These are phyloP conservation scores for Cassiopea andromeda DNA, from an alignment of 30 jellyfish, hydroid and myxozoan genomes.

Conservation along the genomic window DNA sequence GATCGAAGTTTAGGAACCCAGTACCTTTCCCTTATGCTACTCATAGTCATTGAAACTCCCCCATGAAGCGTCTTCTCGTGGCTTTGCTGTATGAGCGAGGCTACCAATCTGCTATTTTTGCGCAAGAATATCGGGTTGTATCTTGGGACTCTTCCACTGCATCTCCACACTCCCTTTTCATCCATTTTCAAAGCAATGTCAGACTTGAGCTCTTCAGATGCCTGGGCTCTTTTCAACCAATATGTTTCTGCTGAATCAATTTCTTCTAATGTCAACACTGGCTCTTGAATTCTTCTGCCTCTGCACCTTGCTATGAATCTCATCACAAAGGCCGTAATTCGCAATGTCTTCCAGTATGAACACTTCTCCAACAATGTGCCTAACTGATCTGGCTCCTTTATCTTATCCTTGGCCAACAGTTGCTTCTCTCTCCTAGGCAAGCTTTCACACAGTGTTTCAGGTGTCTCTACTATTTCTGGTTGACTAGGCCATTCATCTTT, in stretches of 20 bases:
- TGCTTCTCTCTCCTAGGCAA: background rate
- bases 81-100: slow-evolving; percentile 51
- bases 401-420: slow-evolving; percentile 18
- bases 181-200: slow-evolving; percentile 41
- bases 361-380: background rate
- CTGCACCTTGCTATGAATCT: slow-evolving; percentile 57
- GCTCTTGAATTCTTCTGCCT: slow-evolving; percentile 61
- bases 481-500: slow-evolving; percentile 35
- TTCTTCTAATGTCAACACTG: slow-evolving; percentile 55
- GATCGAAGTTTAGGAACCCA: slow-evolving; percentile 47
- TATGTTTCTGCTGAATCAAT: slow-evolving; percentile 44
- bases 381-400: slow-evolving; percentile 4
- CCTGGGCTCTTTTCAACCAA: slow-evolving; percentile 70
- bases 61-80: slow-evolving; percentile 63
- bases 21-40: slow-evolving; percentile 33
- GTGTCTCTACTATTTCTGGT: background rate
- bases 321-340: slow-evolving; percentile 60
- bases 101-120: slow-evolving; percentile 62
- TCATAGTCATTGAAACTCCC: slow-evolving; percentile 70
- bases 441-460: background rate
- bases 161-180: slow-evolving; percentile 58
- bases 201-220: slow-evolving; percentile 40
- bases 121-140: slow-evolving; percentile 71
- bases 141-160: slow-evolving; percentile 71
- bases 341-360: background rate